A percentile compares a stretch with the other conserved stretches of the same genome.
phyloP scores from a whole-genome alignment of 2,888 invertebrate genomes.

The Hoplodrina ambigua region DNA sequence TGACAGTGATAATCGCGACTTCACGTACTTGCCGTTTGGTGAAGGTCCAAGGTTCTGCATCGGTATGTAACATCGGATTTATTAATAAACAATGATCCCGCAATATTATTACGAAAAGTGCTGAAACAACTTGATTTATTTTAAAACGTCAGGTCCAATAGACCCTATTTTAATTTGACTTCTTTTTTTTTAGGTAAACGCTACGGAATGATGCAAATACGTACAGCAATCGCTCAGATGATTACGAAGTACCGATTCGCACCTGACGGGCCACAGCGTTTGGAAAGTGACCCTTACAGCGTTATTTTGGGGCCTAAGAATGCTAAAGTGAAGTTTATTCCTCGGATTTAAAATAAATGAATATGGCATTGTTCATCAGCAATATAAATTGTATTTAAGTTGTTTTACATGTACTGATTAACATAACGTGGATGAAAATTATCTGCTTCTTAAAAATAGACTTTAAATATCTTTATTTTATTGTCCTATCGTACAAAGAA shows the following conservation, averaged over 20 bases:
- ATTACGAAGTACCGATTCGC: constrained; percentile 72
- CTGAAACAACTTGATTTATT: too few species aligned
- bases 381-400: neutral
- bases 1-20: constrained; percentile 77
- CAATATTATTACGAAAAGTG: too few species aligned
- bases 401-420: neutral
- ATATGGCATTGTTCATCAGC: neutral
- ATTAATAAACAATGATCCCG: neutral
- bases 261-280: constrained; percentile 66
- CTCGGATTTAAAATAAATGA: constrained; percentile 55
- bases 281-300: constrained; percentile 74
- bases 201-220: constrained; percentile 82
- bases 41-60: constrained; percentile 81
- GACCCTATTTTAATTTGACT: too few species aligned
- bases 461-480: neutral
- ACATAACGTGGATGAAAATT: too few species aligned
- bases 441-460: neutral
- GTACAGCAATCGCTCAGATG: constrained; percentile 79
- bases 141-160: too few species aligned
- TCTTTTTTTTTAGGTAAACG: constrained; percentile 76
- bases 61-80: constrained; percentile 59
- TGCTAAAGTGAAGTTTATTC: constrained; percentile 75
- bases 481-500: too few species aligned
- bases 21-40: constrained; percentile 80
- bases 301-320: constrained; percentile 72